Evolutionary conservation across 2,888 invertebrate species (phyloP).

Genomic region (Drosophila borborema): DNA sequence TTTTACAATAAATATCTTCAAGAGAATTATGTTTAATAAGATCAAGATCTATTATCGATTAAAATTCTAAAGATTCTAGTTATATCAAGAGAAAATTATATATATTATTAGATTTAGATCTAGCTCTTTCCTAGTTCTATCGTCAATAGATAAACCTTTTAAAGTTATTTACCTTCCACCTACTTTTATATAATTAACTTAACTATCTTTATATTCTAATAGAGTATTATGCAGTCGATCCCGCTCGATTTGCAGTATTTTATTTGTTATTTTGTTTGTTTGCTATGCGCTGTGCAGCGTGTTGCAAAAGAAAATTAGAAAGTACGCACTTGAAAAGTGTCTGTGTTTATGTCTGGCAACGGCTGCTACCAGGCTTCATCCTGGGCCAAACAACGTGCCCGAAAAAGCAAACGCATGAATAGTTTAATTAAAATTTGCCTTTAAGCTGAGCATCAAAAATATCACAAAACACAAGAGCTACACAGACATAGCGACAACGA

Average conservation of each 20-base stretch:
- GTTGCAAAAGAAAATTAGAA: conserved; percentile 77
- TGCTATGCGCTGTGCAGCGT: conserved; percentile 66
- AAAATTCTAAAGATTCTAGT: too few relatives aligned
- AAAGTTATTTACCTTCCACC: too few relatives aligned
- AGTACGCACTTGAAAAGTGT: conserved; percentile 79
- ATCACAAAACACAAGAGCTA: conserved; percentile 57
- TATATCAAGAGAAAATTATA: neutral
- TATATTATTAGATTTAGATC: neutral
- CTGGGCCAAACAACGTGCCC: conserved; percentile 14
- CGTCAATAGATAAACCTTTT: neutral
- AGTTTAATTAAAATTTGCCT: conserved; percentile 79
- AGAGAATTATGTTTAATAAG: too few relatives aligned
- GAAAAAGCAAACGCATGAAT: conserved; percentile 60
- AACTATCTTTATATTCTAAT: too few relatives aligned
- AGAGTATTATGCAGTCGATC: neutral
- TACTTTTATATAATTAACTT: too few relatives aligned
- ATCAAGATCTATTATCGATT: too few relatives aligned
- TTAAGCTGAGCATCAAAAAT: conserved; percentile 57
- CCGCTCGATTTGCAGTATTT: neutral
- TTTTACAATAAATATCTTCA: too few relatives aligned
- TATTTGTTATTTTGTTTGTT: conserved; percentile 39
- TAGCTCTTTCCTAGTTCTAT: too few relatives aligned
- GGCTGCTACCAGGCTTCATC: conserved; percentile 34
- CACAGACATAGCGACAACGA: conserved; percentile 20
- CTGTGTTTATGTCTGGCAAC: conserved; percentile 75